phyloP scores from a whole-genome alignment of 2,113 vertebrate genomes.

The Festucalex cinctus region DNA sequence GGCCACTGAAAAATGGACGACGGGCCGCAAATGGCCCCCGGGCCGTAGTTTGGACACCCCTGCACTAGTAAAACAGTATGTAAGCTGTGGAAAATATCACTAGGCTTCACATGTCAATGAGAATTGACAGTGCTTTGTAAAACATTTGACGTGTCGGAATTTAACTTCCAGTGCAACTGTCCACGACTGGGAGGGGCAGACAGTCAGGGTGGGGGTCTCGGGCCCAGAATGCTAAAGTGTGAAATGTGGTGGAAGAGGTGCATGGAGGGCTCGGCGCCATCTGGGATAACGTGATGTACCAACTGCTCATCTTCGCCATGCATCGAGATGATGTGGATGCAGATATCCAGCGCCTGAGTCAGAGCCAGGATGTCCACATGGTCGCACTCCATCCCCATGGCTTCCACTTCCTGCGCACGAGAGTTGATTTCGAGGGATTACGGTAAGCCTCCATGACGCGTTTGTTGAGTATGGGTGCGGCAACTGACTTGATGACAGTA shows the following conservation, averaged over 20 bases:
- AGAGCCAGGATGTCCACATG: constrained; percentile 79
- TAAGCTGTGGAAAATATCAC: too few relatives aligned
- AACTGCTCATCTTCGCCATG: constrained; percentile 61
- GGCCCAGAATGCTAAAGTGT: constrained; percentile 78
- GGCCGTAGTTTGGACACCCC: too few relatives aligned
- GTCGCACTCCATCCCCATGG: constrained; percentile 75
- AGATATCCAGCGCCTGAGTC: constrained; percentile 72
- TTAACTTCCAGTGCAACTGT: constrained; percentile 5
- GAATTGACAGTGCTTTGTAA: neutral
- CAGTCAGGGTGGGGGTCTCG: constrained; percentile 35
- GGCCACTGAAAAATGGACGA: too few relatives aligned
- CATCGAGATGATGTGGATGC: constrained; percentile 72
- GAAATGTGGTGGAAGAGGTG: constrained; percentile 74
- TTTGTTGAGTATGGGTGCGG: constrained; percentile 39
- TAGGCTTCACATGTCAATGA: too few relatives aligned
- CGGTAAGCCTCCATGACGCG: neutral
- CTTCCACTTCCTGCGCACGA: constrained; percentile 74
- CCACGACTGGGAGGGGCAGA: too few relatives aligned
- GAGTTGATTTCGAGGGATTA: neutral
- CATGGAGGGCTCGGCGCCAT: constrained; percentile 64
- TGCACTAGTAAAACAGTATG: too few relatives aligned
- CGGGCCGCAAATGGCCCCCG: too few relatives aligned
- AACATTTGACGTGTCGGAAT: neutral
- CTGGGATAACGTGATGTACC: constrained; percentile 76
- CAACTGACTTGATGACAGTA: constrained; percentile 78